phyloP scores from a whole-genome alignment of 2,888 invertebrate species.

The Branchipolynoe longqiensis region DNA sequence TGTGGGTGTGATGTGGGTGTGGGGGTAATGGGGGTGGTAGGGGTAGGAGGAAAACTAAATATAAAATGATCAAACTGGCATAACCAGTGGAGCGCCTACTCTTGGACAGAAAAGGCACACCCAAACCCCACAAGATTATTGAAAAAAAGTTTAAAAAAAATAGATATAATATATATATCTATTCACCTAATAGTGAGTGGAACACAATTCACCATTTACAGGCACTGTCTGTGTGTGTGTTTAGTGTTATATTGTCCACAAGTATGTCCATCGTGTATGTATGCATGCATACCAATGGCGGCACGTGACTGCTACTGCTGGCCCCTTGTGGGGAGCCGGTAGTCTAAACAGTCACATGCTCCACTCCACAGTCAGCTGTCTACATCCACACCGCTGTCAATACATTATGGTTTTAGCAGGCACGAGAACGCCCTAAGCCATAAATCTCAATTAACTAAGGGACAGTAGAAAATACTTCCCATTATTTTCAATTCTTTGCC shows the following conservation, averaged over 20 bases:
- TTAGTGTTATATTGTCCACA: slow-evolving; percentile 15
- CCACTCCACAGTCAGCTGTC: not conserved
- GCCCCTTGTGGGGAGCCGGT: too few species aligned
- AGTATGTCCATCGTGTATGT: slow-evolving; percentile 37
- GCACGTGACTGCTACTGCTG: not conserved
- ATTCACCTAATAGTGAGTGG: slow-evolving; percentile 4
- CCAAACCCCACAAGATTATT: too few species aligned
- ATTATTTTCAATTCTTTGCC: too few species aligned
- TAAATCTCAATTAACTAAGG: too few species aligned
- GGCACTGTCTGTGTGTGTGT: slow-evolving; percentile 7
- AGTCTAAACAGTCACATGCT: too few species aligned
- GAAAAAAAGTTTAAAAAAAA: too few species aligned
- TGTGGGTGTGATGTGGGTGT: too few species aligned
- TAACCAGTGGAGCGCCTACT: not conserved
- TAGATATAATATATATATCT: slow-evolving; percentile 40
- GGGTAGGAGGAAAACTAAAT: not conserved
- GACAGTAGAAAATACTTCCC: too few species aligned
- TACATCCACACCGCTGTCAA: not conserved
- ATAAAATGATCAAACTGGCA: not conserved
- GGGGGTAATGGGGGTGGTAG: slow-evolving; percentile 21
- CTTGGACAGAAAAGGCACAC: slow-evolving; percentile 14
- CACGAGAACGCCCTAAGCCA: too few species aligned
- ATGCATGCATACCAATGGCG: slow-evolving; percentile 15
- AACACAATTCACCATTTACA: slow-evolving; percentile 25
- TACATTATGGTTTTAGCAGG: too few species aligned